Evolutionary conservation across 2,113 vertebrate species (phyloP), one percentile per base, ranked within the genome.

Genomic region (Lonchura striata): DNA sequence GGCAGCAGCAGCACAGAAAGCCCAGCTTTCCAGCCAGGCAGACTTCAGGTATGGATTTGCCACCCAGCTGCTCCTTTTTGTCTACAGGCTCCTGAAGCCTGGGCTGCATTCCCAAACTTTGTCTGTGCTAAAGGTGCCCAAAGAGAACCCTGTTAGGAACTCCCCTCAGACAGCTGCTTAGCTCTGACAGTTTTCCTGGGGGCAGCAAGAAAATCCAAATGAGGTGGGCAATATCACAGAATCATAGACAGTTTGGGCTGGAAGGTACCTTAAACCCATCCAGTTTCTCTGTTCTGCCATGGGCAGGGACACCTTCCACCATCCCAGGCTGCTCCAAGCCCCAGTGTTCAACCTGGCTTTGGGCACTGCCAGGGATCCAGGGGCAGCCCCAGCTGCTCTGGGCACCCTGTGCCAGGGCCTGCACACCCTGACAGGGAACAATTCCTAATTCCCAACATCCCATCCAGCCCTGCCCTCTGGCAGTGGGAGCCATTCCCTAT

Each of bases 261-360:
- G 35, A 75, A 57, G 16, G 35, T 20, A 24, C 5, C 15, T n/a
- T 41, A 18, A 41, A 19, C 10, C 11, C 12, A 35, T 16, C 20
- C 10, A 30, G 9, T n/a, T 7, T 19, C 24, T 4, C 20, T 6
- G 1, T 42, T 9, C 52, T 57, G 35, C 35, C 15, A 7, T 13
- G 30, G 9, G 19, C 60, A 57, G 30, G 30, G 35, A 35, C 42
- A 30, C 4, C 30, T 57, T 2, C 52, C 23, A 54, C 28, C 5
- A 0, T 17, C 9, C 47, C 44, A 66, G 71, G 11, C 0, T 49
- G 20, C 61, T 66, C 35, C 52, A 49, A 41, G 20, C 23, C 28
- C 30, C 3, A 4, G 3, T 4, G 20, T 57, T 33, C 49, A 84
- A 0, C 30, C 35, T 42, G 52, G 20, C 25, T 10, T 49, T n/a